phyloP scores from a whole-genome alignment of 1,140 invertebrate species.

The Bombus pyrosoma region DNA sequence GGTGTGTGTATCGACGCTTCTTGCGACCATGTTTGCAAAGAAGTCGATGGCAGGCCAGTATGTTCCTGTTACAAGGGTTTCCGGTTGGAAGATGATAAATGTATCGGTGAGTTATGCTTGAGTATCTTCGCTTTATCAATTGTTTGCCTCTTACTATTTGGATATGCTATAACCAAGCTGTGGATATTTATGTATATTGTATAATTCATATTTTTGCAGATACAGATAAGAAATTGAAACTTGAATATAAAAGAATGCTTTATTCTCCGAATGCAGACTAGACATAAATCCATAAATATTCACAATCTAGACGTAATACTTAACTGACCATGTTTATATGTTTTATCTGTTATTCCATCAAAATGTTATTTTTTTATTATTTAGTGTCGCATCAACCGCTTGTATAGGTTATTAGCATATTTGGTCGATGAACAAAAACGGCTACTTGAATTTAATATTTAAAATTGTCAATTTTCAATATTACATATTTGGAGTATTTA shows the following conservation, averaged over 20 bases:
- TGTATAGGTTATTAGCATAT: not conserved
- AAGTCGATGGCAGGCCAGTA: slow-evolving; percentile 77
- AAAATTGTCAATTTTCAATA: not conserved
- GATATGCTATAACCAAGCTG: not conserved
- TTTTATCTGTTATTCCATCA: not conserved
- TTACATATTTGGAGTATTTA: not conserved
- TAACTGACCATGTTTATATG: not conserved
- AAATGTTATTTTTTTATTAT: not conserved
- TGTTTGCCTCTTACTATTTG: not conserved
- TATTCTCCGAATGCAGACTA: not conserved
- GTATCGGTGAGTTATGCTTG: slow-evolving; percentile 73
- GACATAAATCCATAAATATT: not conserved
- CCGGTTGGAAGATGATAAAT: slow-evolving; percentile 72
- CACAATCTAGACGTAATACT: not conserved
- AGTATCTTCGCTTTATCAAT: not conserved
- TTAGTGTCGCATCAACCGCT: too few relatives aligned
- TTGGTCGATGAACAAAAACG: not conserved
- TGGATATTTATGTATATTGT: not conserved
- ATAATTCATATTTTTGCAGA: not conserved
- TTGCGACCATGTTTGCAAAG: slow-evolving; percentile 82
- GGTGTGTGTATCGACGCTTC: slow-evolving; percentile 71
- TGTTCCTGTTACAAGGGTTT: slow-evolving; percentile 83
- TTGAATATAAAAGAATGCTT: not conserved
- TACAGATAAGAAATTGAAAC: too few relatives aligned
- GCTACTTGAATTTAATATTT: too few relatives aligned